phyloP scores from a whole-genome alignment of 2,797 vertebrate species.

The Mareca strepera region DNA sequence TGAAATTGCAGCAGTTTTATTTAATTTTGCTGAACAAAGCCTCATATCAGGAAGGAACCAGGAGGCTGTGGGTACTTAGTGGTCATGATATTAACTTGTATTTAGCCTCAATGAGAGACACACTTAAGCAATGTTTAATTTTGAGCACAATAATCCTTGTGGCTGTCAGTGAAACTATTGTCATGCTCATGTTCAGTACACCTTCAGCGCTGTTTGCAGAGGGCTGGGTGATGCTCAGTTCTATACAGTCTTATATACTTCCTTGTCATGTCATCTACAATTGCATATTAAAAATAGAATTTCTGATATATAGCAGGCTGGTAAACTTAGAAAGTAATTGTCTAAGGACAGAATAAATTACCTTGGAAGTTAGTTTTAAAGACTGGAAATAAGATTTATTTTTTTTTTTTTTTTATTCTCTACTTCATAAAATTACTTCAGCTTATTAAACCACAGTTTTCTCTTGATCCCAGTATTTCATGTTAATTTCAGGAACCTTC shows the following conservation, averaged over 20 bases:
- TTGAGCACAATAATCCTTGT: background rate
- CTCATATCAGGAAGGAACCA: background rate
- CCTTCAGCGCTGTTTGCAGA: background rate
- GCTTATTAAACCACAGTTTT: background rate
- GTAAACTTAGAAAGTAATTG: background rate
- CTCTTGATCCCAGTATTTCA: background rate
- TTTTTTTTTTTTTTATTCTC: background rate
- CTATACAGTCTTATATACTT: background rate
- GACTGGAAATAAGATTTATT: background rate
- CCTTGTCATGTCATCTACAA: background rate
- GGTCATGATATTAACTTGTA: background rate
- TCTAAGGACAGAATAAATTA: background rate
- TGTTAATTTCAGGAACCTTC: background rate
- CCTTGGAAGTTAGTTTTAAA: background rate
- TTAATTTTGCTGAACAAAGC: background rate
- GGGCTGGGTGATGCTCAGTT: background rate
- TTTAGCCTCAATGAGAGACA: background rate
- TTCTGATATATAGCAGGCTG: background rate
- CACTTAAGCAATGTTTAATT: slow-evolving; percentile 1
- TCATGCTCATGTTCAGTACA: background rate
- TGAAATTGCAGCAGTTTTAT: background rate
- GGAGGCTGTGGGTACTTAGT: background rate
- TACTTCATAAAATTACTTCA: background rate
- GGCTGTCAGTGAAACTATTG: background rate
- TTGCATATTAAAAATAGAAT: background rate